Percentiles rank a stretch among this genome's conserved stretches.
Evolutionary conservation across 2,888 invertebrate genomes (phyloP).

Genomic region (Nymphalis c-album): DNA sequence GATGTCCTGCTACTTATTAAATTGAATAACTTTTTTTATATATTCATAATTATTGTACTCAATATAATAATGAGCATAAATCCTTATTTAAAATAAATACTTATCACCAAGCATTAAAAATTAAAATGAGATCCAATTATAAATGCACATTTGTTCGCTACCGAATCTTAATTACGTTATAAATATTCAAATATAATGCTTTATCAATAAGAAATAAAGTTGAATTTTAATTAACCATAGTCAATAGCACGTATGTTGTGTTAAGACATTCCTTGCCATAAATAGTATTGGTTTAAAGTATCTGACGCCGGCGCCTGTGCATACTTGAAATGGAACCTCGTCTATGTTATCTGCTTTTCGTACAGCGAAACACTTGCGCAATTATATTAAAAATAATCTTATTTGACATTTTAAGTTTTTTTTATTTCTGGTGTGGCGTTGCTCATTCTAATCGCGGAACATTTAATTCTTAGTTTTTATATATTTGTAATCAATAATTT

Average conservation of each 20-base stretch:
- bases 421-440: no score
- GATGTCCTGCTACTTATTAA: no score
- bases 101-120: constrained; percentile 40
- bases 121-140: constrained; percentile 40
- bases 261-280: constrained; percentile 75
- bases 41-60: no score
- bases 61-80: neutral
- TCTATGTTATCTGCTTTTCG: constrained; percentile 16
- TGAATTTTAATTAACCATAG: constrained; percentile 42
- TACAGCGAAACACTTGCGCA: neutral
- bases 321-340: constrained; percentile 40
- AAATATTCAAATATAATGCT: constrained; percentile 17
- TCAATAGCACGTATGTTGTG: constrained; percentile 62
- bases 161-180: constrained; percentile 11
- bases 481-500: no score
- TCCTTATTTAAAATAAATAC: neutral
- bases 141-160: constrained; percentile 30
- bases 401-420: neutral
- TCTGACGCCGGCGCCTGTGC: constrained; percentile 51
- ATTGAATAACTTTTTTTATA: no score
- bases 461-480: no score
- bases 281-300: constrained; percentile 66
- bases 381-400: neutral
- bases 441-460: no score
- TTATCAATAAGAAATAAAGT: constrained; percentile 39